Base-by-base conservation (phyloP, 2,797 vertebrate species). In the Naso thynnoides region DNA sequence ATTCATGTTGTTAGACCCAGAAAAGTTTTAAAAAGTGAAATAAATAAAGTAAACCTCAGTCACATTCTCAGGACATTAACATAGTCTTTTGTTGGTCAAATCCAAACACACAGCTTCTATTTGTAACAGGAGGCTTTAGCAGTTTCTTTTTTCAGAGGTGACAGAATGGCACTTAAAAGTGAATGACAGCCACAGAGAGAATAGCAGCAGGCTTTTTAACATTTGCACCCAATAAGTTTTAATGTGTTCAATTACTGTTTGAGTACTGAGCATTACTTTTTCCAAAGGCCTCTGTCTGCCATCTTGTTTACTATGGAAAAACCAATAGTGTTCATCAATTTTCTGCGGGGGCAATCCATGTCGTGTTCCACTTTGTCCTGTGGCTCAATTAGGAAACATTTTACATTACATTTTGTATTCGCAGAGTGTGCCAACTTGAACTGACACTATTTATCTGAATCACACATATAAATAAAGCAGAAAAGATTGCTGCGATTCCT, bases 291-390 rank as follows among this genome's bases (percentile, higher is more conserved):
- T 29, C 71, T 26, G 39, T 73, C 74, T 59, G 70, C 76, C 72
- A 69, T 84, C 59, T 88, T 84, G 62, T 76, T 62, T 75, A 26
- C 42, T 42, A 18, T 83, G 91, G 91, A 92, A 92, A 92, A 90
- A 89, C 79, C 90, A 73, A 91, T 92, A 79, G 33, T 42, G 69
- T 52, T 71, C 65, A 76, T 78, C 65, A 75, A 77, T 60, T 75
- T 76, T 69, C 70, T 72, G 67, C 64, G 44, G 61, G 45, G 68
- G 54, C 71, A 55, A 85, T 88, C 88, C 65, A 82, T 90, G 56
- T 24, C 8, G 57, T 82, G 84, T 76, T 86, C 89, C 80, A 85
- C 70, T 88, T 71, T 75, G 70, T 52, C 50, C 66, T 19, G 60
- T 50, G 76, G 60, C 72, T 76, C 79, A 73, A 63, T 76, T 77